Base-by-base conservation (phyloP, 2,888 invertebrate species). In the Cyclophora punctaria region DNA sequence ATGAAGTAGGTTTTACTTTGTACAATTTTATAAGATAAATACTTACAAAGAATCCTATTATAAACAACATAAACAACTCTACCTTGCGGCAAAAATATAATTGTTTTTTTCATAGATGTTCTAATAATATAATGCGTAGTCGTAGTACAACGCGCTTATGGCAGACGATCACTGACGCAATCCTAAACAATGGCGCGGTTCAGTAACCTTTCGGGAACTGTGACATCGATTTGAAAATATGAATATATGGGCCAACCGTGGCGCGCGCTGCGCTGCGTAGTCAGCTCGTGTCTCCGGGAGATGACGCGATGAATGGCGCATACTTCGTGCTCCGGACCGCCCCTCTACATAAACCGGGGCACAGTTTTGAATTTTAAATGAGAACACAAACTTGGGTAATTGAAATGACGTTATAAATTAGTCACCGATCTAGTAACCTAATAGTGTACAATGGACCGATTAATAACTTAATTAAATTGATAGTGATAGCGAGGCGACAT, bases 131-230 rank as follows among this genome's bases (percentile, higher is more conserved):
- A 20, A 20, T 20, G 20, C 20, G 20, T 20, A 20, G 20, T 20
- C 20, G 20, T 20, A 20, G 20, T 20, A 20, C 20, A 20, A 20
- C 20, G 20, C 7, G 7, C 68, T 69, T 68, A 71, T 76, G 75
- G 83, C 83, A 85, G 85, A 84, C 75, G 83, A 78, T 73, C 74
- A 78, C 75, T 87, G 83, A 83, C 82, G 87, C 85, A 87, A 87
- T 75, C 69, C 75, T 71, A 80, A 79, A 87, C 87, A 87, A 87
- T 86, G 77, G 83, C 75, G 75, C 80, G 71, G 84, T 83, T 85
- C 84, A 80, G 68, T 74, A 83, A 86, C 87, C 86, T 86, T 82
- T 82, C 66, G 71, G 75, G 75, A 80, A 78, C 80, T 82, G 83
- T 86, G 86, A 85, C 85, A 85, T 78, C 79, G 83, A 69, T 68